Conservation (phyloP, 1,140 invertebrate species). For the Periplaneta americana region DNA sequence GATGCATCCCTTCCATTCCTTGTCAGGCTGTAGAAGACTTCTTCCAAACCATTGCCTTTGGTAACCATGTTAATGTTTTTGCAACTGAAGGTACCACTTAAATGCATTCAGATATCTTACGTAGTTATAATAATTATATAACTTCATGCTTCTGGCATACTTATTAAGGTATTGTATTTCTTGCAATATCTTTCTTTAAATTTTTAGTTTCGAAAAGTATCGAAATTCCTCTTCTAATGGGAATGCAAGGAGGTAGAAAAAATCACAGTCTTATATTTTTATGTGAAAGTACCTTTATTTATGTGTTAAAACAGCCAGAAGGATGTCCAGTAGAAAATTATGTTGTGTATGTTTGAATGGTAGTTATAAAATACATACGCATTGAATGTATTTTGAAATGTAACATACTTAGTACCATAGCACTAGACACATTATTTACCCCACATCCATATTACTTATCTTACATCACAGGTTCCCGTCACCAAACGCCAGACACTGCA, state of each 20-base stretch:
- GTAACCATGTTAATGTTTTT: background rate
- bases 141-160: background rate
- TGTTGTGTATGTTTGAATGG: background rate
- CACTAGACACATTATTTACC: background rate
- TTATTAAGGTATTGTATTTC: background rate
- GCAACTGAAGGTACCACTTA: background rate
- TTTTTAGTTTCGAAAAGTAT: background rate
- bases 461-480: constrained; percentile 40
- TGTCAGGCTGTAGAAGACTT: background rate
- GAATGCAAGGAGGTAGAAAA: background rate
- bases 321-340: background rate
- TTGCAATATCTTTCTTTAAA: background rate
- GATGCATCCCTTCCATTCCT: background rate
- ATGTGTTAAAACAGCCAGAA: background rate
- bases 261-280: background rate
- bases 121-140: background rate
- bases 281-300: too few species aligned
- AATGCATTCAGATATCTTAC: background rate
- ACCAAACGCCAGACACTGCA: constrained; percentile 48
- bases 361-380: background rate
- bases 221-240: background rate
- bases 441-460: background rate
- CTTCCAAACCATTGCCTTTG: background rate
- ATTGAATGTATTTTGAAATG: background rate
- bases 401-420: background rate